Evolutionary conservation across 2,888 invertebrate species (phyloP).

Genomic region (Acleris emargana): DNA sequence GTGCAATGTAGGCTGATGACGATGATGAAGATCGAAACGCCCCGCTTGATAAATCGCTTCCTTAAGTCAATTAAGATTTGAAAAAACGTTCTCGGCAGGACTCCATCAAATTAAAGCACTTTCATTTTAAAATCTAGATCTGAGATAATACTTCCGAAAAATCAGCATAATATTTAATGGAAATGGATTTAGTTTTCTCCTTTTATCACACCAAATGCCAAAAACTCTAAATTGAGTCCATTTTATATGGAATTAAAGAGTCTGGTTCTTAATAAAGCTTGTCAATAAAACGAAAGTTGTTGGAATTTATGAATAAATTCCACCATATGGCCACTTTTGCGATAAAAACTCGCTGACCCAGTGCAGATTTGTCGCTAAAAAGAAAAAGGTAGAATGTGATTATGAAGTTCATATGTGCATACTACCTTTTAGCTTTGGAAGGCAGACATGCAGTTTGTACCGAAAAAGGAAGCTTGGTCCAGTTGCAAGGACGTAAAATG

Average conservation of each 20-base stretch:
- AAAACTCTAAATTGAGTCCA: too few species aligned
- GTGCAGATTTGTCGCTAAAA: constrained; percentile 40
- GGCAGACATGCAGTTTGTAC: constrained; percentile 6
- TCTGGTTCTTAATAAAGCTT: too few species aligned
- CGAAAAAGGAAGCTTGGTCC: constrained; percentile 34
- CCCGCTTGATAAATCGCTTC: too few species aligned
- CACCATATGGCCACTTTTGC: constrained; percentile 33
- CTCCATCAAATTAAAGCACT: too few species aligned
- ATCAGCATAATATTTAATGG: too few species aligned
- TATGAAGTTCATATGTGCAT: too few species aligned
- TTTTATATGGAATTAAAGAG: too few species aligned
- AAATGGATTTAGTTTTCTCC: constrained; percentile 23
- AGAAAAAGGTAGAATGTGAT: constrained; percentile 32
- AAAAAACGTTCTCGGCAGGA: too few species aligned
- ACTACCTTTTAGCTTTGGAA: too few species aligned
- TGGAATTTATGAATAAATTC: constrained; percentile 39
- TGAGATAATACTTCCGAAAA: neutral
- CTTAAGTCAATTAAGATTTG: too few species aligned
- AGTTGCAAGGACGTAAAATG: constrained; percentile 24
- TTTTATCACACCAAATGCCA: neutral
- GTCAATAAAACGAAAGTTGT: constrained; percentile 39
- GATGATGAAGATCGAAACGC: too few species aligned
- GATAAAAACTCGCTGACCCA: constrained; percentile 58
- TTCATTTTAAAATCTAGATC: constrained; percentile 1
- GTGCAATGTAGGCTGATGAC: too few species aligned